Base-by-base conservation (phyloP, 2,797 vertebrate species). In the Loris lydekkerianus region DNA sequence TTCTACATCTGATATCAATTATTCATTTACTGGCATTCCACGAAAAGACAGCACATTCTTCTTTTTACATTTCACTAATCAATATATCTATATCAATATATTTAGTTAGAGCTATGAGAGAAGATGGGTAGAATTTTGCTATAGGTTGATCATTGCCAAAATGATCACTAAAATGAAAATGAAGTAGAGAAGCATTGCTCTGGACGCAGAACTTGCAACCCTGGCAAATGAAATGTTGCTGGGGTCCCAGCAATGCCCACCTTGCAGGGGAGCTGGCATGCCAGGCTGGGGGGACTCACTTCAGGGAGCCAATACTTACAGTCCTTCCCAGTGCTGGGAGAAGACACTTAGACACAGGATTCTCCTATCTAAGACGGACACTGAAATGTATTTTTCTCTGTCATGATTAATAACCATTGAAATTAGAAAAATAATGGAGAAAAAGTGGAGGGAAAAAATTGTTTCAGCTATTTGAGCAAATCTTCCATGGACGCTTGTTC, bases 331-430 rank as follows among this genome's bases (percentile, higher is more conserved):
- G 63, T 34, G 80, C 40, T 46, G 49, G 25, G 34, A 78, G 85
- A 34, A 72, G 76, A 90, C 58, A 43, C 15, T 0, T 0, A 89
- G 86, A 80, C 86, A 49, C 46, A 23, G 70, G 77, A 1, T 61
- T 82, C 9, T 73, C 60, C 40, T 73, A 69, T 97, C 73, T 83
- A 65, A 80, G 49, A 61, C 77, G 67, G 29, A 76, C 11, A 78
- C 37, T 78, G 93, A 80, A 49, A 73, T 31, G 94, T 60, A 37
- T 8, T 0, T 93, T 86, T 20, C 8, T 46, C 21, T 70, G 53
- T 58, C 91, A 40, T 89, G 96, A 97, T 88, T 87, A 92, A 95
- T 37, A 96, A n/a, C 80, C 81, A 70, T 58, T 34, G 21, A 25
- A 72, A 82, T 21, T 34, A 73, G 29, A 92, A 89, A 96, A 97